These are phyloP conservation scores for Macquaria australasica DNA, from an alignment of 2,113 vertebrate species.

Conservation along the genomic window DNA sequence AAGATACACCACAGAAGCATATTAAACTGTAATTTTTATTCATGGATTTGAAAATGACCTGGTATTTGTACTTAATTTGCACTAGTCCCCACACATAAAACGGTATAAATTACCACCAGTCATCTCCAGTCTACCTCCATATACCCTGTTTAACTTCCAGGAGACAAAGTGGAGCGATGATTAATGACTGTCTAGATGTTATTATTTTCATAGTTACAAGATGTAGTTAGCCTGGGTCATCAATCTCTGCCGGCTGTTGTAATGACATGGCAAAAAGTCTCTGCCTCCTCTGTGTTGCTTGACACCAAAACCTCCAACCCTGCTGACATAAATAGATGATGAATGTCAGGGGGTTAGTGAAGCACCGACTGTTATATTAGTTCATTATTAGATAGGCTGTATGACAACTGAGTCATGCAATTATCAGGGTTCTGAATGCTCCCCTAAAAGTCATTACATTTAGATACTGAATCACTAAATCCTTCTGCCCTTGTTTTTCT, in stretches of 20 bases:
- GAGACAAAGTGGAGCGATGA: not conserved
- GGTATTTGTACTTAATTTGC: not conserved
- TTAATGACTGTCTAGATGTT: not conserved
- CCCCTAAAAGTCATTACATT: not conserved
- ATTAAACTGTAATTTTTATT: not conserved
- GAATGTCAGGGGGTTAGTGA: not conserved
- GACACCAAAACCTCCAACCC: not conserved
- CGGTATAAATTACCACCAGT: not conserved
- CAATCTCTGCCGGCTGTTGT: conserved; percentile 2
- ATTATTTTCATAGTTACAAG: not conserved
- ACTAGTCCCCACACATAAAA: not conserved
- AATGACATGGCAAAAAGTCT: not conserved
- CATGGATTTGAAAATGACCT: not conserved
- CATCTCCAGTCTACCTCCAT: not conserved
- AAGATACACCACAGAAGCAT: not conserved
- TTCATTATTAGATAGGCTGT: not conserved
- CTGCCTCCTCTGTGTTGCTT: not conserved
- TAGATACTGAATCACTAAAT: not conserved
- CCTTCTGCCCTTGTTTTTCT: not conserved
- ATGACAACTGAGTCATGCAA: not conserved
- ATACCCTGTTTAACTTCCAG: not conserved
- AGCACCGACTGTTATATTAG: not conserved
- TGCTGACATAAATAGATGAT: not conserved
- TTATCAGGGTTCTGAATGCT: not conserved
- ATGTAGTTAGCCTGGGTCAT: not conserved